These are phyloP conservation scores for Caenorhabditis japonica DNA, from an alignment of 2,888 invertebrate genomes.

Conservation along the genomic window DNA sequence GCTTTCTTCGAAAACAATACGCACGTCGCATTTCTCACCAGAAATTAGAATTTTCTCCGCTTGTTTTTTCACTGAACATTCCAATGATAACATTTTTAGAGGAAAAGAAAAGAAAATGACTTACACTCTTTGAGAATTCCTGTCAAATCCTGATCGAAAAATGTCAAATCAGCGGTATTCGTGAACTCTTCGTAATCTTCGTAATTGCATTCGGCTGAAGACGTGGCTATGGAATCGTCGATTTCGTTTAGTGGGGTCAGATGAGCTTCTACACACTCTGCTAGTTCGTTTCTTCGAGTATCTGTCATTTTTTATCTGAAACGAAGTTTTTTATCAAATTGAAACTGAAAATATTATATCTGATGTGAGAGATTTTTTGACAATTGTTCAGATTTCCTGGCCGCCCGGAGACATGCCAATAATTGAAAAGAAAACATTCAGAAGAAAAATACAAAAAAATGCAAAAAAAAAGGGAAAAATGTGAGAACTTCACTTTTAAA, in stretches of 20 bases:
- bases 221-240: conserved; percentile 25
- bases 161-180: conserved; percentile 2
- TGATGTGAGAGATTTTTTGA: too few species aligned
- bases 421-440: not conserved
- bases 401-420: too few species aligned
- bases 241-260: conserved; percentile 25
- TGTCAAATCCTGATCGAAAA: conserved; percentile 31
- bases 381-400: too few species aligned
- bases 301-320: conserved; percentile 19
- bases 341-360: not conserved
- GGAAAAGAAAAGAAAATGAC: not conserved
- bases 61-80: conserved; percentile 25
- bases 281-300: conserved; percentile 14
- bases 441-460: not conserved
- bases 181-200: conserved; percentile 47
- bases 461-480: not conserved
- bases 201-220: conserved; percentile 39
- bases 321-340: too few species aligned
- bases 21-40: conserved; percentile 20
- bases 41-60: conserved; percentile 7
- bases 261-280: conserved; percentile 15
- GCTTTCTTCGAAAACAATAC: conserved; percentile 22
- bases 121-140: conserved; percentile 31
- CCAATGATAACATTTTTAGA: not conserved
- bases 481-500: not conserved